Evolutionary conservation across 30 jellyfish, hydroid and myxozoan species (phyloP).

Genomic region (Sanderia malayensis): DNA sequence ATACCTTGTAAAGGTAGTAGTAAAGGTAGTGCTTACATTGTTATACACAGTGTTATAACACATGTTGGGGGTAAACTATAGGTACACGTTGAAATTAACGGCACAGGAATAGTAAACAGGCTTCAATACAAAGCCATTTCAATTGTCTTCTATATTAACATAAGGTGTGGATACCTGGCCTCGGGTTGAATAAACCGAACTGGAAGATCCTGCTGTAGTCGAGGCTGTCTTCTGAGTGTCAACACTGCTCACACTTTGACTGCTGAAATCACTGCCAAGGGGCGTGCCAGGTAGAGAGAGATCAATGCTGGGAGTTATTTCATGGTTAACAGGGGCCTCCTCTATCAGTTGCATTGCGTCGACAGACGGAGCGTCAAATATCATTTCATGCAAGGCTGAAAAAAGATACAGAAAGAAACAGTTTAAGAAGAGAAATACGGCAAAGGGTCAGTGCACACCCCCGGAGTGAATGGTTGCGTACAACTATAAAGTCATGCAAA

Average conservation of each 20-base stretch:
- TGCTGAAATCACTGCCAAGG: conserved; percentile 85
- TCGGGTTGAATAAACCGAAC: conserved; percentile 57
- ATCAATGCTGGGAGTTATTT: conserved; percentile 35
- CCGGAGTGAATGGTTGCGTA: no score
- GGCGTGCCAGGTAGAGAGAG: conserved; percentile 98
- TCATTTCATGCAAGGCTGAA: conserved; percentile 47
- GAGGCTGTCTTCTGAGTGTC: conserved; percentile 55
- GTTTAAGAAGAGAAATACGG: no score
- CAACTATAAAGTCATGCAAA: no score
- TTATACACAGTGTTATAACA: no score
- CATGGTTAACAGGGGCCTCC: conserved; percentile 32
- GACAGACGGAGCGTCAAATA: conserved; percentile 35
- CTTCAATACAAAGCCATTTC: no score
- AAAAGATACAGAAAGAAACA: no score
- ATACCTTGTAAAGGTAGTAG: no score
- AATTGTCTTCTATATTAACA: conserved; percentile 29
- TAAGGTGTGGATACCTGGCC: conserved; percentile 82
- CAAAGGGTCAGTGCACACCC: no score
- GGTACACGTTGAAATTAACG: no score
- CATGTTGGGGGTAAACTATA: no score
- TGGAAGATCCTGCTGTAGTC: conserved; percentile 33
- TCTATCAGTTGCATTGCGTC: conserved; percentile 19
- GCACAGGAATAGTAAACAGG: no score
- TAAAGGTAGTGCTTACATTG: no score
- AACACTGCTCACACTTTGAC: conserved; percentile 57